These are phyloP conservation scores for Drosophila kohkoa DNA, from an alignment of 1,140 invertebrate genomes.

Conservation along the genomic window DNA sequence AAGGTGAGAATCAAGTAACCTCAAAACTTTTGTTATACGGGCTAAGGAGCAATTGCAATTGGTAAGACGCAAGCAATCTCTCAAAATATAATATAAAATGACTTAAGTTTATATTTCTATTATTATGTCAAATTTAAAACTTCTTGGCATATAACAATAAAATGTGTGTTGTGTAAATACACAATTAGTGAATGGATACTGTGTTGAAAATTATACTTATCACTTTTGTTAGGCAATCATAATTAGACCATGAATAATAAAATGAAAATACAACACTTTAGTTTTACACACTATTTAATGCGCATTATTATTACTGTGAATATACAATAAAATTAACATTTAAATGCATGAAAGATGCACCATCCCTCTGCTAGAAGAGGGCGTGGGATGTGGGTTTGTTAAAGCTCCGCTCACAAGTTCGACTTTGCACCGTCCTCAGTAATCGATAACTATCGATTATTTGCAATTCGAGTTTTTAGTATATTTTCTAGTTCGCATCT, in stretches of 20 bases:
- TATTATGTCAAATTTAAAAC: no score
- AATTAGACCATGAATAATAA: background rate
- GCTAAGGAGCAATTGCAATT: no score
- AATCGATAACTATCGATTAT: background rate
- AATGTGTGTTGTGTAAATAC: no score
- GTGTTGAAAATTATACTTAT: no score
- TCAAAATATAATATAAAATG: no score
- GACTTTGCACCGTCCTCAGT: background rate
- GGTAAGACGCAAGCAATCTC: no score
- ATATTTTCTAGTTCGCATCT: background rate
- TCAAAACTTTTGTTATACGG: no score
- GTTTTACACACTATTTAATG: slow-evolving; percentile 56
- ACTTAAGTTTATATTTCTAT: no score
- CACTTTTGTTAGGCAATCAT: no score
- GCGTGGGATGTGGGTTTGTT: slow-evolving; percentile 3
- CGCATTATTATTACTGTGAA: slow-evolving; percentile 65
- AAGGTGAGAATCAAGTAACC: no score
- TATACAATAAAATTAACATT: slow-evolving; percentile 79
- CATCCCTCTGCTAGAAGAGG: slow-evolving; percentile 14
- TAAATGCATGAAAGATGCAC: slow-evolving; percentile 72
- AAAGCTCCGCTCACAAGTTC: slow-evolving; percentile 5
- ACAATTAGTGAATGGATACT: no score
- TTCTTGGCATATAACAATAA: no score
- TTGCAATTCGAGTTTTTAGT: background rate
- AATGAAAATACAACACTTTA: slow-evolving; percentile 25